A percentile compares a stretch with the other conserved stretches of the same genome.
These are phyloP conservation scores for Ataeniobius toweri DNA, from an alignment of 2,797 vertebrate genomes.

Conservation along the genomic window DNA sequence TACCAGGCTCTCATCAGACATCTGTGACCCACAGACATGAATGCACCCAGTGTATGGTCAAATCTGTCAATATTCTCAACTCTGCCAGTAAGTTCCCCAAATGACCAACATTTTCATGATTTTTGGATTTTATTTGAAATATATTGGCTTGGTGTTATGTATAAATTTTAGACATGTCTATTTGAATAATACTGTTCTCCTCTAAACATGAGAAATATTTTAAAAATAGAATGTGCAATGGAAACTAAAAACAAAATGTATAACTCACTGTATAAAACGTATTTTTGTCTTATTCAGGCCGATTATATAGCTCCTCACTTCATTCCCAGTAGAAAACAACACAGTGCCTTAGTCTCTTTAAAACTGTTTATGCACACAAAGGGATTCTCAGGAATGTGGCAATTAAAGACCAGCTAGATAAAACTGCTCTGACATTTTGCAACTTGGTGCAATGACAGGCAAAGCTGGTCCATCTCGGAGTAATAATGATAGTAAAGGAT, in stretches of 20 bases:
- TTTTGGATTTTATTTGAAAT: background rate
- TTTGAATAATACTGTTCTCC: background rate
- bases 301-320: background rate
- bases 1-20: constrained; percentile 8
- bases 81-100: background rate
- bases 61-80: background rate
- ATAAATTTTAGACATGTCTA: background rate
- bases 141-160: background rate
- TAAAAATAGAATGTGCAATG: background rate
- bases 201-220: background rate
- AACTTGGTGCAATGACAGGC: background rate
- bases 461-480: background rate
- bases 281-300: background rate
- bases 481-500: constrained; percentile 11
- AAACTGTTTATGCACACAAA: background rate
- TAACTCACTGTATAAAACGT: background rate
- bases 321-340: background rate
- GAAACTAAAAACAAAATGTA: background rate
- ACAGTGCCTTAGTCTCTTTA: background rate
- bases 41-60: background rate
- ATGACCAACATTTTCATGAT: background rate
- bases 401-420: constrained; percentile 2
- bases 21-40: constrained; percentile 5
- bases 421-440: background rate
- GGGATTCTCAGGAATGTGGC: background rate